Percentiles rank a stretch among this genome's conserved stretches.
These are phyloP conservation scores for Halictus ligatus DNA, from an alignment of 2,888 invertebrate genomes.

Conservation along the genomic window DNA sequence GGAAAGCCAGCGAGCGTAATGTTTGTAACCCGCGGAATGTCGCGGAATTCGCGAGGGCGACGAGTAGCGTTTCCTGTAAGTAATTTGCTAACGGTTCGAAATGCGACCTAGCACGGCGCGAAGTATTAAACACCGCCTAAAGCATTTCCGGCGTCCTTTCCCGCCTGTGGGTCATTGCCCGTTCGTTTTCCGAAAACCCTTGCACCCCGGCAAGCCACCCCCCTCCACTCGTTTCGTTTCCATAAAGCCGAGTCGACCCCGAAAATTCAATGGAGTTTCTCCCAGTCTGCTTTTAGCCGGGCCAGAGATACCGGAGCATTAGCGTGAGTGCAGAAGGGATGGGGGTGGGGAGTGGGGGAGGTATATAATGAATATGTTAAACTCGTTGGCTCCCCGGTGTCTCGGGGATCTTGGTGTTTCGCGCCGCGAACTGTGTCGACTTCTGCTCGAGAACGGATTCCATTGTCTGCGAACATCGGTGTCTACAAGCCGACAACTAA, in stretches of 20 bases:
- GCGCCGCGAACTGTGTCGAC: not conserved
- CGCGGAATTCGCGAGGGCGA: not conserved
- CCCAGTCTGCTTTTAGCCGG: slow-evolving; percentile 12
- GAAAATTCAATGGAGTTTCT: slow-evolving; percentile 47
- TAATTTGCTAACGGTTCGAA: slow-evolving; percentile 1
- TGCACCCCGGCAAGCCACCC: not conserved
- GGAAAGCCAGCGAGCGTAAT: not conserved
- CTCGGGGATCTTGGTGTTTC: slow-evolving; percentile 7
- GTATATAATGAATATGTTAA: slow-evolving; percentile 56
- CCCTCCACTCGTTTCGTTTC: slow-evolving; percentile 13
- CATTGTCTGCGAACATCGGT: not conserved
- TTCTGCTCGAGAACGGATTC: slow-evolving; percentile 1
- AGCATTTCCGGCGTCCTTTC: not conserved
- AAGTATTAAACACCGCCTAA: not conserved
- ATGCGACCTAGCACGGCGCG: not conserved
- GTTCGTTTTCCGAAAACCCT: not conserved
- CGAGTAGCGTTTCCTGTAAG: slow-evolving; percentile 1
- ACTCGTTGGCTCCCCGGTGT: slow-evolving; percentile 7
- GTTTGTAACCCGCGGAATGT: not conserved
- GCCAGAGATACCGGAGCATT: slow-evolving; percentile 35
- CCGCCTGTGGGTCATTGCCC: not conserved
- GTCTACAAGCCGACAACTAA: not conserved
- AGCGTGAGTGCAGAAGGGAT: slow-evolving; percentile 6
- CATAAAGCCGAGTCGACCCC: not conserved
- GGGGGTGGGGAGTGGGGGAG: not conserved